Evolutionary conservation across 2,113 vertebrate species (phyloP).

Genomic region (Silurus glanis): DNA sequence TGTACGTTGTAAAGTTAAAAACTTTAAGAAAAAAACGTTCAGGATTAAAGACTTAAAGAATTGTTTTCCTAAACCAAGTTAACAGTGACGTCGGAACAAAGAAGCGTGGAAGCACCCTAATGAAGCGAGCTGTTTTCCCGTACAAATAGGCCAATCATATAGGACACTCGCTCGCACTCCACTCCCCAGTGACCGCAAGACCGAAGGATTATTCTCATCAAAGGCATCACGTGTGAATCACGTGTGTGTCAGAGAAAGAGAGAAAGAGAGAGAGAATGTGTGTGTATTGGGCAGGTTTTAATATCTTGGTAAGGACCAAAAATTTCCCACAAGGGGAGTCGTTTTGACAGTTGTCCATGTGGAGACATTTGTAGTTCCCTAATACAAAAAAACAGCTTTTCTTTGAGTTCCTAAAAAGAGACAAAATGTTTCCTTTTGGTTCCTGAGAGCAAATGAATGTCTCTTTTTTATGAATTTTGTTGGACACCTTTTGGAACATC

Average conservation of each 20-base stretch:
- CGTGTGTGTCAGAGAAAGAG: conserved; percentile 17
- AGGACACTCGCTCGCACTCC: conserved; percentile 47
- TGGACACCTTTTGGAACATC: too few relatives aligned
- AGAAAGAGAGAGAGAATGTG: conserved; percentile 16
- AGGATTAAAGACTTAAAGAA: conserved; percentile 35
- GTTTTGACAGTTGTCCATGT: neutral
- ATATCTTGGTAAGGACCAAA: neutral
- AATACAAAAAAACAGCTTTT: neutral
- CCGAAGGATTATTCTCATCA: conserved; percentile 56
- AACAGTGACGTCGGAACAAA: conserved; percentile 45
- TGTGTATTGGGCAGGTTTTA: neutral
- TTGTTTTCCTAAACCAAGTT: conserved; percentile 41
- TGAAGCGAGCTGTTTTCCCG: conserved; percentile 44
- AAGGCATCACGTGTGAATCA: conserved; percentile 42
- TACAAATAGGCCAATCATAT: conserved; percentile 58
- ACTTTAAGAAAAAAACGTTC: conserved; percentile 3
- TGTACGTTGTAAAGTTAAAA: conserved; percentile 23
- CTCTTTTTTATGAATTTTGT: too few relatives aligned
- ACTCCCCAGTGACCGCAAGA: conserved; percentile 44
- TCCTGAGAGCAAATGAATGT: too few relatives aligned
- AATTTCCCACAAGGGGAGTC: neutral
- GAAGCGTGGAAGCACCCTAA: conserved; percentile 31
- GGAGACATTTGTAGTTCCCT: neutral
- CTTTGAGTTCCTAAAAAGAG: neutral
- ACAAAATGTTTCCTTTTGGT: neutral